These are phyloP conservation scores for Himalopsyche kuldschensis DNA, from an alignment of 2,888 invertebrate species.

Conservation along the genomic window DNA sequence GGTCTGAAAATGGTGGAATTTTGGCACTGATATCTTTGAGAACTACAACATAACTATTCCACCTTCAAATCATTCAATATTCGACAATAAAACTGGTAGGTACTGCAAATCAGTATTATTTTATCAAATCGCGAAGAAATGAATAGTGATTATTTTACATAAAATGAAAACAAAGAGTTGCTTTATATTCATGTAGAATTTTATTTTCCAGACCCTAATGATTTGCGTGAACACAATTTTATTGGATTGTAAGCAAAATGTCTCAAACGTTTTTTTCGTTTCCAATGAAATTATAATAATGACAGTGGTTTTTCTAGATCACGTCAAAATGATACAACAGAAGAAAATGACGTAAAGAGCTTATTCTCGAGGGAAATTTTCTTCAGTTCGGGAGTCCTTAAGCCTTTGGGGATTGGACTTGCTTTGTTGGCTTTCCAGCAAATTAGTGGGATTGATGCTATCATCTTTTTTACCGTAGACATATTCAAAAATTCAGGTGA, in stretches of 20 bases:
- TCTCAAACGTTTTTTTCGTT: not conserved
- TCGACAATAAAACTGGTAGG: no score
- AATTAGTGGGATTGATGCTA: conserved; percentile 62
- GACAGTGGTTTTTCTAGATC: not conserved
- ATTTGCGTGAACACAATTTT: not conserved
- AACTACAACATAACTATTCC: no score
- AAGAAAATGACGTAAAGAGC: conserved; percentile 40
- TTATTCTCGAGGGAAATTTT: conserved; percentile 55
- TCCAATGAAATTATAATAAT: not conserved
- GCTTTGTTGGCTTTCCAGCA: conserved; percentile 61
- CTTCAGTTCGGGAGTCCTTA: conserved; percentile 53
- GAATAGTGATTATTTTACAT: no score
- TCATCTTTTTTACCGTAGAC: conserved; percentile 62
- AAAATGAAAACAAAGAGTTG: no score
- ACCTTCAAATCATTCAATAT: no score
- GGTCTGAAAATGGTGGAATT: no score
- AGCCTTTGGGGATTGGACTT: conserved; percentile 56
- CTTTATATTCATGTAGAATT: no score
- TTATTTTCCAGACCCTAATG: no score
- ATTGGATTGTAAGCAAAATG: not conserved
- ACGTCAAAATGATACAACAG: not conserved
- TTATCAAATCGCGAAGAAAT: no score
- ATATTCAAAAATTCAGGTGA: conserved; percentile 60
- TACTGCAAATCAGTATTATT: no score
- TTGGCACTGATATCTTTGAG: no score